phyloP scores from a whole-genome alignment of 2,797 vertebrate species.

The Enteromius anoplus region DNA sequence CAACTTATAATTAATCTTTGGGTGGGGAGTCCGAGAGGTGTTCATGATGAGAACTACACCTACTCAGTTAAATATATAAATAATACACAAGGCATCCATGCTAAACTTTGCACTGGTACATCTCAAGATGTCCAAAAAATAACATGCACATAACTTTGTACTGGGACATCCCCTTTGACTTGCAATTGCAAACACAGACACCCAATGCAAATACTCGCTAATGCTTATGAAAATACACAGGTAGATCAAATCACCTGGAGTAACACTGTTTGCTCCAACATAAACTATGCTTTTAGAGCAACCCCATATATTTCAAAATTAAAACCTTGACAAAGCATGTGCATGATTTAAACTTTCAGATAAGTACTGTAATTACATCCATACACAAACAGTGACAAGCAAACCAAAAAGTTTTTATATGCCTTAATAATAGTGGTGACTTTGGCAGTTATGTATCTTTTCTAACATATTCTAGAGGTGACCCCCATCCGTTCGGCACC shows the following conservation, averaged over 20 bases:
- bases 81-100: background rate
- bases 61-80: background rate
- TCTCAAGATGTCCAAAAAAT: background rate
- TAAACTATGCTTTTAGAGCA: background rate
- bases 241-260: background rate
- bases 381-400: background rate
- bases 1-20: background rate
- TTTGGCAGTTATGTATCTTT: constrained; percentile 7
- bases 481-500: constrained; percentile 36
- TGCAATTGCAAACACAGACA: background rate
- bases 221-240: background rate
- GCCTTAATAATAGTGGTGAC: background rate
- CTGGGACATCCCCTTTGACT: background rate
- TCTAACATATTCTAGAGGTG: constrained; percentile 41
- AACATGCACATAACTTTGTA: background rate
- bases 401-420: background rate
- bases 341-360: background rate
- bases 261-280: background rate
- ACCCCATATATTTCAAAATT: background rate
- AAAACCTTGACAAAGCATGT: background rate
- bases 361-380: background rate
- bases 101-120: background rate
- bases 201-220: background rate
- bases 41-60: background rate
- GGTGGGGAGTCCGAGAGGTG: background rate